These are phyloP conservation scores for Ochotona curzoniae DNA, from an alignment of 2,113 vertebrate genomes.

Conservation along the genomic window DNA sequence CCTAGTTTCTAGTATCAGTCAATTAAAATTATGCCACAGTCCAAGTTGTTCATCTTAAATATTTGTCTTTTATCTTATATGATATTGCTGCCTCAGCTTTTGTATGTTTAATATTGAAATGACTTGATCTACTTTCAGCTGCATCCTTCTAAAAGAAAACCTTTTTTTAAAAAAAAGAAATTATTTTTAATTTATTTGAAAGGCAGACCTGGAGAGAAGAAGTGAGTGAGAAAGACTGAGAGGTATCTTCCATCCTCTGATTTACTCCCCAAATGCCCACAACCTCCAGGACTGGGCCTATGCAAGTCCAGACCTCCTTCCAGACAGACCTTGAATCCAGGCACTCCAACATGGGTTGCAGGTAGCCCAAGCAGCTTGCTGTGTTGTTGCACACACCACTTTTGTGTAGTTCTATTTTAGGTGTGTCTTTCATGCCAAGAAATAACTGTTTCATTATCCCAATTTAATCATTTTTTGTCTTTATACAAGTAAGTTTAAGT, in stretches of 20 bases:
- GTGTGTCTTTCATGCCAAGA: neutral
- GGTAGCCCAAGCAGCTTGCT: too few relatives aligned
- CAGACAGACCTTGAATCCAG: too few relatives aligned
- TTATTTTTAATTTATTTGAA: too few relatives aligned
- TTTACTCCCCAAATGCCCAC: too few relatives aligned
- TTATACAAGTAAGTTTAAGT: neutral
- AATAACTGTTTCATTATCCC: neutral
- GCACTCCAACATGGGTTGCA: too few relatives aligned
- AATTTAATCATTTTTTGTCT: neutral
- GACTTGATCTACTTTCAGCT: neutral
- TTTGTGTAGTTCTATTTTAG: neutral
- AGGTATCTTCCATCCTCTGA: too few relatives aligned
- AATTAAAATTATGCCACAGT: slow-evolving; percentile 39
- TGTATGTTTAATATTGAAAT: neutral
- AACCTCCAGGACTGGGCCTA: too few relatives aligned
- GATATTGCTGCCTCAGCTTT: neutral
- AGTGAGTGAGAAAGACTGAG: too few relatives aligned
- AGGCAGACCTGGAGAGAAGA: too few relatives aligned
- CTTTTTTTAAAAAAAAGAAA: neutral
- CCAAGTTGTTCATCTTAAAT: neutral
- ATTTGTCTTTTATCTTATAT: neutral
- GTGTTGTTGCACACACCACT: too few relatives aligned
- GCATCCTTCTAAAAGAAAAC: neutral
- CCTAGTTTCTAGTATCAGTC: slow-evolving; percentile 12
- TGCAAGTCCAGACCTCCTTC: too few relatives aligned